phyloP scores from a whole-genome alignment of 64 coral and sea anemone genomes.

The Pachyseris speciosa region DNA sequence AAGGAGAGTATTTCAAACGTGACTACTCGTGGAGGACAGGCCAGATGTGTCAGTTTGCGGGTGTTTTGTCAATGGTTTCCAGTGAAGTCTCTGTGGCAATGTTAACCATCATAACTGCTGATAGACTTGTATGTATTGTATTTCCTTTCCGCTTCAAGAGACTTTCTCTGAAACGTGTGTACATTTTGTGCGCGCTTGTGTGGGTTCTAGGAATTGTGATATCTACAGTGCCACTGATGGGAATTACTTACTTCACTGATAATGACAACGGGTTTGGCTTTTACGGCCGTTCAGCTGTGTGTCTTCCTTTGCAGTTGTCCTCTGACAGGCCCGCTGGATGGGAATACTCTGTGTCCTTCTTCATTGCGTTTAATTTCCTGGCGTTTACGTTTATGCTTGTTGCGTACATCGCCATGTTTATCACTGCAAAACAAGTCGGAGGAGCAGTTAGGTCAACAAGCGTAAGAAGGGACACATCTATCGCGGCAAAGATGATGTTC shows the following conservation, averaged over 20 bases:
- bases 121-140: slow-evolving; percentile 61
- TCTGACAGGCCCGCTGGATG: slow-evolving; percentile 33
- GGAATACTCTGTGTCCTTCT: slow-evolving; percentile 40
- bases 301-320: slow-evolving; percentile 49
- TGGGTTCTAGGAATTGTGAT: slow-evolving; percentile 17
- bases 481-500: slow-evolving; percentile 58
- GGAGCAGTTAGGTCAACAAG: slow-evolving; percentile 38
- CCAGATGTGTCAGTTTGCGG: slow-evolving; percentile 29
- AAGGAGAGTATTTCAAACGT: slow-evolving; percentile 69
- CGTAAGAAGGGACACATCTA: slow-evolving; percentile 46
- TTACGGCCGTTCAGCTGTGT: slow-evolving; percentile 58
- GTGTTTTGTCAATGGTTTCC: slow-evolving; percentile 54
- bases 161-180: background rate
- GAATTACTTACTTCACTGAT: background rate
- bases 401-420: slow-evolving; percentile 61
- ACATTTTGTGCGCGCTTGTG: background rate
- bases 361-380: slow-evolving; percentile 44
- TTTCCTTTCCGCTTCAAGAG: slow-evolving; percentile 36
- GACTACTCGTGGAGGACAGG: slow-evolving; percentile 52
- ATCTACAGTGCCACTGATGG: slow-evolving; percentile 16
- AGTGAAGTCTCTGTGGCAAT: slow-evolving; percentile 64
- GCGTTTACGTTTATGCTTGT: slow-evolving; percentile 50
- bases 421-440: background rate
- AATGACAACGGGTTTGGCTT: slow-evolving; percentile 9
- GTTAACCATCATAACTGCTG: slow-evolving; percentile 63